Evolutionary conservation across 2,113 vertebrate genomes (phyloP), one percentile per base, ranked within the genome.

Genomic region (Lamprologus sp.): DNA sequence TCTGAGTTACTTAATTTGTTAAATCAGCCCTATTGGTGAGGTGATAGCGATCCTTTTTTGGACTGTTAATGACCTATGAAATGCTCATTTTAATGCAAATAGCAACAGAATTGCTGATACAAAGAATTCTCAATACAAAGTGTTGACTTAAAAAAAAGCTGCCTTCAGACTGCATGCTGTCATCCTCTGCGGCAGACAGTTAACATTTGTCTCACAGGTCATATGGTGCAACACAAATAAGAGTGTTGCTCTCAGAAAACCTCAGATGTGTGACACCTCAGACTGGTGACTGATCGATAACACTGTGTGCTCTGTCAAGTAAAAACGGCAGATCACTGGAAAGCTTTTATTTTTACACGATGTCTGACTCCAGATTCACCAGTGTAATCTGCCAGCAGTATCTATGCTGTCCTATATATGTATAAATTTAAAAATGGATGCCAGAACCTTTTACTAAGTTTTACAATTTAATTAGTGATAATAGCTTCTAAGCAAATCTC

Each of bases 1-100:
- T 31, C 17, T 19, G 73, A 9, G 10, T 49, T 79, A 31, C 9
- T 19, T 49, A 79, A 79, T 31, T 13, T 79, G 31, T n/a, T 51
- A 79, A 14, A 35, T 79, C 31, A 79, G 75, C 49, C 26, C 26
- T 9, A 2, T 21, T 40, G 33, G 19, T 40, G 11, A n/a, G 3
- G 4, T 68, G 63, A 68, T 0, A 35, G 53, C 21, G 0, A 55
- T 23, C 2, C 4, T 65, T 65, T 12, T n/a, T 35, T 60, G 8
- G 28, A 60, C 28, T 60, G 56, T 3, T 33, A 33, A 3, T 60
- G 14, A 60, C 8, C 14, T 0, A 1, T 60, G 56, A 60, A 60
- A 60, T 60, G 28, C 28, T 60, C 2, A 37, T 65, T 37, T 12
- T n/a, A 37, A n/a, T 65, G 31, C 0, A 37, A 65, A 65, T 0